Evolutionary conservation across 2,888 invertebrate genomes (phyloP), one percentile per base, ranked within the genome.

Genomic region (Boloria euphrosyne): DNA sequence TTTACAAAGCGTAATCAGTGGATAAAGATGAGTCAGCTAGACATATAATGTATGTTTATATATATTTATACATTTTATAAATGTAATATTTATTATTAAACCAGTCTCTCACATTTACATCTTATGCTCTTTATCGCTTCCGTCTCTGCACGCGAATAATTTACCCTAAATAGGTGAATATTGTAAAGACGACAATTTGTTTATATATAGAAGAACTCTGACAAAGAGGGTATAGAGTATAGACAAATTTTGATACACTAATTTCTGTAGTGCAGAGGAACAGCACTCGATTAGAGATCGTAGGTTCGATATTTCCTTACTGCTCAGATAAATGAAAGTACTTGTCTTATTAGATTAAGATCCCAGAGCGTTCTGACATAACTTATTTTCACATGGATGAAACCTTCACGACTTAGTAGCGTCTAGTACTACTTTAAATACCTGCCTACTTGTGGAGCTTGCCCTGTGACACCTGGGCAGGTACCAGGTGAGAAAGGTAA

Each of bases 11-110:
- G 59, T 59, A 59, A 27, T 59, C 49, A 50, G 38, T 51, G 18
- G 17, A 13, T 59, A 59, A 60, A 52, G 43, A 65, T 58, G 31
- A 54, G 49, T 50, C 3, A 44, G 27, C 31, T 59, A 54, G 27
- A 54, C 65, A 54, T 67, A 55, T 49, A 60, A 52, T 52, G 67
- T 71, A 69, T 65, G 49, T 73, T 62, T 68, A 72, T 70, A 69
- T 68, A 63, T 73, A 74, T 70, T 72, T 83, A 80, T 83, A 89
- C 87, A 89, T 87, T 88, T 87, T 63, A 83, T 83, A 87, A 86
- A 89, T 85, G 84, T 88, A 82, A 71, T 74, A 71, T 79, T 76
- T 79, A 79, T 65, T 74, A 71, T 71, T 78, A 78, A 71, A 75
- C 62, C 75, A 75, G 74, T 73, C 73, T 74, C 61, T 69, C 63